These are phyloP conservation scores for Adoxophyes honmai DNA, from an alignment of 1,140 invertebrate species.

Conservation along the genomic window DNA sequence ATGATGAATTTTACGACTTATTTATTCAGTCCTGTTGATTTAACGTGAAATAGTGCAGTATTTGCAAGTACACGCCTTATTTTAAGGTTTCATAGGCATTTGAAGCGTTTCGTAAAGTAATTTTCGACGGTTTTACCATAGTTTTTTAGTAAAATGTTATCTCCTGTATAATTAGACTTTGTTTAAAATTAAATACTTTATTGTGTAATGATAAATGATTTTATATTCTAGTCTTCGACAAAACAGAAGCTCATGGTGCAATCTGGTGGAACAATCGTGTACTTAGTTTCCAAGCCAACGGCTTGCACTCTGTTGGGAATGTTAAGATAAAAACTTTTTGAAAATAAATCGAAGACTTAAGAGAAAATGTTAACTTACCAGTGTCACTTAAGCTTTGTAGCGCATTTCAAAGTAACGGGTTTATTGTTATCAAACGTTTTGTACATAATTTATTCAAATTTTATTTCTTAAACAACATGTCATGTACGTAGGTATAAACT, in stretches of 20 bases:
- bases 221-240: constrained; percentile 67
- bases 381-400: not conserved
- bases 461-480: not conserved
- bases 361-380: too few relatives aligned
- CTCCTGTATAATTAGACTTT: constrained; percentile 3
- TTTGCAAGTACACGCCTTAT: too few relatives aligned
- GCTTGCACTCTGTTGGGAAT: too few relatives aligned
- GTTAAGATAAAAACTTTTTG: too few relatives aligned
- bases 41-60: too few relatives aligned
- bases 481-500: not conserved
- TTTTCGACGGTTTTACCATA: constrained; percentile 7
- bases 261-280: not conserved
- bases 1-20: not conserved
- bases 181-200: constrained; percentile 3
- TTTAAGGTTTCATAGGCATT: not conserved
- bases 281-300: not conserved
- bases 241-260: constrained; percentile 45
- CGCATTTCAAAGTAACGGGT: constrained; percentile 3
- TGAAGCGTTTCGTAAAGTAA: constrained; percentile 1
- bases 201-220: constrained; percentile 28
- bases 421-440: not conserved
- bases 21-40: not conserved
- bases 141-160: constrained; percentile 12
- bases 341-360: too few relatives aligned
- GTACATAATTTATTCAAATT: not conserved